Base-by-base conservation (phyloP, 2,797 vertebrate genomes). In the Tangara arthus region DNA sequence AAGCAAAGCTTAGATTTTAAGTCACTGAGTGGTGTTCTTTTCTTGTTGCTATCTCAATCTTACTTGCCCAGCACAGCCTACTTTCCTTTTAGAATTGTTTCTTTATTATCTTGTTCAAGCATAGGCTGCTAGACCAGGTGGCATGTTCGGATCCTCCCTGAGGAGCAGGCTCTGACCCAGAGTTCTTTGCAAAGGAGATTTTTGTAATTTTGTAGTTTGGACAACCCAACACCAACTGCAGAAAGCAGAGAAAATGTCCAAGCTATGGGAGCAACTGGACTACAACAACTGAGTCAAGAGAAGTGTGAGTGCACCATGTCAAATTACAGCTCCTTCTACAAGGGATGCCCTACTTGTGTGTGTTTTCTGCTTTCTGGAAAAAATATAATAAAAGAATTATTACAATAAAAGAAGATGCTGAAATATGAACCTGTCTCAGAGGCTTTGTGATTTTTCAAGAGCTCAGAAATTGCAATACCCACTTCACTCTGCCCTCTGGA, bases 301-400 rank as follows among this genome's bases (percentile, higher is more conserved):
- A 95, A 68, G 18, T 37, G 96, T 12, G 56, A 95, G 56, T 52
- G 90, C 8, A 55, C 86, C 49, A 94, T 88, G 0, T 76, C 85
- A 87, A 98, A 97, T 65, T 95, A 96, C 95, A 26, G 95, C 91
- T 15, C 92, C 77, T 30, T 95, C 96, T 82, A 77, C 94, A 32
- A 66, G 90, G 28, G 91, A 96, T 87, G 85, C 81, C 39, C 91
- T 35, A 85, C 55, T 86, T 95, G 3, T 71, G 18, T 20, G 39
- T 37, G 22, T 49, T 68, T 75, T 49, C 59, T 82, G 12, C 37
- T 85, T 75, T 41, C 76, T 70, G 72, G 50, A 46, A 72, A 81
- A 39, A 39, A 39, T 39, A 15, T 39, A 15, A 39, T 7, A 39
- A 39, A 39, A 39, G 7, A 39, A 60, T 9, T 61, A n/a, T 82